These are phyloP conservation scores for Platanista minor DNA, from an alignment of 2,113 vertebrate genomes.

Conservation along the genomic window DNA sequence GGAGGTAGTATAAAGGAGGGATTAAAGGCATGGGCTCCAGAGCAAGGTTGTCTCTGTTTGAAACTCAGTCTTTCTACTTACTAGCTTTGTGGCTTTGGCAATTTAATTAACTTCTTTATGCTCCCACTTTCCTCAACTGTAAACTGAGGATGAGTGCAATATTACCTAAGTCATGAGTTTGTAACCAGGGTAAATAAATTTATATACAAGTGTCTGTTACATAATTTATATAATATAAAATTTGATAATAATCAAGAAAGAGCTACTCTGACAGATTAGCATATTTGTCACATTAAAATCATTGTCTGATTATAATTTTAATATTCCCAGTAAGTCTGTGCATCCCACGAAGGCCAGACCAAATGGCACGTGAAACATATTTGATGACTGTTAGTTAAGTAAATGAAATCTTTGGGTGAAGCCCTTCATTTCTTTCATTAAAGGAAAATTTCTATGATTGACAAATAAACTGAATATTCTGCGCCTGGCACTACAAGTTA, in stretches of 20 bases:
- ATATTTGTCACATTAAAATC: neutral
- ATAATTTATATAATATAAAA: neutral
- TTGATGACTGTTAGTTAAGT: neutral
- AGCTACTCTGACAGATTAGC: neutral
- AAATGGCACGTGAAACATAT: neutral
- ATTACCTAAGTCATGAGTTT: neutral
- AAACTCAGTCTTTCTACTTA: neutral
- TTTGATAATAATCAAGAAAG: neutral
- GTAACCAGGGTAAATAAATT: neutral
- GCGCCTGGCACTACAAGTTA: neutral
- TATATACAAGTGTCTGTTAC: neutral
- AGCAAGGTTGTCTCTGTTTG: neutral
- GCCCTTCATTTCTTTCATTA: neutral
- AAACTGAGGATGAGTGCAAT: neutral
- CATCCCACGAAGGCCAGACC: rapidly evolving
- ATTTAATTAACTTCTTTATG: neutral
- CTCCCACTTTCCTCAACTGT: neutral
- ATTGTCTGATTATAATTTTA: neutral
- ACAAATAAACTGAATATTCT: neutral
- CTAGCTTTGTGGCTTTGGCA: neutral
- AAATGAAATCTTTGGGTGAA: neutral
- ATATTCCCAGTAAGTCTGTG: neutral
- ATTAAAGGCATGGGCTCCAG: neutral
- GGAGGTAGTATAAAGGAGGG: neutral
- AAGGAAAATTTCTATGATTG: neutral